phyloP scores from a whole-genome alignment of 2,888 invertebrate genomes.

The Leucophora obtusa region DNA sequence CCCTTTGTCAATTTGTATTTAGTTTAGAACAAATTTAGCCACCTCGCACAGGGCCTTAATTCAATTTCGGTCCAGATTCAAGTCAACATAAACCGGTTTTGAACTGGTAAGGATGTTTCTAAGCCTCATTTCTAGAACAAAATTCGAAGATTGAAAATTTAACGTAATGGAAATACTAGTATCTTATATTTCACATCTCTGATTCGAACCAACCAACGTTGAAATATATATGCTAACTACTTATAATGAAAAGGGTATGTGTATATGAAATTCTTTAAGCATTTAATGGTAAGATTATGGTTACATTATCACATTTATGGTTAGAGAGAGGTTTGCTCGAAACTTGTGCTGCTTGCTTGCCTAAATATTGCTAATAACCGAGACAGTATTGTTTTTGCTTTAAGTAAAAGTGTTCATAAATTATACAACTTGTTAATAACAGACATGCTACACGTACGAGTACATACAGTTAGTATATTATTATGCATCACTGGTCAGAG shows the following conservation, averaged over 20 bases:
- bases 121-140: too few species aligned
- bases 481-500: not conserved
- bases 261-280: not conserved
- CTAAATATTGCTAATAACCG: slow-evolving; percentile 12
- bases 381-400: slow-evolving; percentile 22
- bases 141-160: too few species aligned
- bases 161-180: too few species aligned
- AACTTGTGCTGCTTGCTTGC: slow-evolving; percentile 16
- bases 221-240: too few species aligned
- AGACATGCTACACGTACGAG: not conserved
- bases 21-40: too few species aligned
- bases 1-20: too few species aligned
- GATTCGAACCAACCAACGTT: not conserved
- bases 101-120: too few species aligned
- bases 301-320: slow-evolving; percentile 13
- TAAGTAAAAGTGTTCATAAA: slow-evolving; percentile 2
- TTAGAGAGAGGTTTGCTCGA: not conserved
- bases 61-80: too few species aligned
- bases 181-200: not conserved
- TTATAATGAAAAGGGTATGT: not conserved
- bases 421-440: slow-evolving; percentile 3
- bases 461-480: not conserved
- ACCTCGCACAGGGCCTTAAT: too few species aligned
- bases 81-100: too few species aligned
- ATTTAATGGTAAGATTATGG: slow-evolving; percentile 19